Percentiles rank a stretch among this genome's conserved stretches.
Conservation (phyloP, 2,888 invertebrate genomes). For the Brenthis ino region DNA sequence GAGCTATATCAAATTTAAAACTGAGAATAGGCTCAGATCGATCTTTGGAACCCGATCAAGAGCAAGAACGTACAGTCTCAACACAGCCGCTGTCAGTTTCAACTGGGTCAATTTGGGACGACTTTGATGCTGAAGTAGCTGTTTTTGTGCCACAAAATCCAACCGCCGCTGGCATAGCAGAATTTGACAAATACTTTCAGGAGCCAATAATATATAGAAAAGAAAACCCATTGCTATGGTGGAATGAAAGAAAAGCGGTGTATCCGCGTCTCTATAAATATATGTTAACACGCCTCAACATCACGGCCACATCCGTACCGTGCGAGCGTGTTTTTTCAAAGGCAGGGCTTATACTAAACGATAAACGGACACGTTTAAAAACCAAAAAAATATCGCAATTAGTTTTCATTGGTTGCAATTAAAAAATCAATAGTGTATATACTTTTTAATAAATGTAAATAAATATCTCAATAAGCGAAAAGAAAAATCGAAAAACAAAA, state of each 20-base stretch:
- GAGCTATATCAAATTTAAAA: slow-evolving; percentile 21
- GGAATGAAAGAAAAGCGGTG: slow-evolving; percentile 33
- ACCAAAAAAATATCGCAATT: slow-evolving; percentile 28
- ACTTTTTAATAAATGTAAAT: not conserved
- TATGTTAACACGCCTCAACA: slow-evolving; percentile 28
- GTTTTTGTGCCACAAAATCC: slow-evolving; percentile 31
- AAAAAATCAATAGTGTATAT: no score
- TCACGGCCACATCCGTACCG: slow-evolving; percentile 36
- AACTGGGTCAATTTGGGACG: slow-evolving; percentile 35
- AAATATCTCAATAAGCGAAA: not conserved
- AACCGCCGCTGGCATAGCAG: slow-evolving; percentile 40
- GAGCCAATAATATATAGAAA: slow-evolving; percentile 33
- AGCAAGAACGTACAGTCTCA: no score
- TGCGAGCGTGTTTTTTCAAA: slow-evolving; percentile 38
- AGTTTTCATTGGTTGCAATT: slow-evolving; percentile 24
- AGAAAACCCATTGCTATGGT: slow-evolving; percentile 36
- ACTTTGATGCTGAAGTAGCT: slow-evolving; percentile 37
- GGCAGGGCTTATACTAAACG: slow-evolving; percentile 27
- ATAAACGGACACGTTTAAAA: slow-evolving; percentile 27
- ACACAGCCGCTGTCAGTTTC: no score
- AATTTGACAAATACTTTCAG: slow-evolving; percentile 38
- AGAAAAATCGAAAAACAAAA: not conserved
- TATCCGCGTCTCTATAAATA: slow-evolving; percentile 33
- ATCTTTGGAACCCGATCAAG: not conserved
- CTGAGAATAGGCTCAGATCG: slow-evolving; percentile 21